Conservation (phyloP, 2,888 invertebrate genomes). For the Lissonota sp. region DNA sequence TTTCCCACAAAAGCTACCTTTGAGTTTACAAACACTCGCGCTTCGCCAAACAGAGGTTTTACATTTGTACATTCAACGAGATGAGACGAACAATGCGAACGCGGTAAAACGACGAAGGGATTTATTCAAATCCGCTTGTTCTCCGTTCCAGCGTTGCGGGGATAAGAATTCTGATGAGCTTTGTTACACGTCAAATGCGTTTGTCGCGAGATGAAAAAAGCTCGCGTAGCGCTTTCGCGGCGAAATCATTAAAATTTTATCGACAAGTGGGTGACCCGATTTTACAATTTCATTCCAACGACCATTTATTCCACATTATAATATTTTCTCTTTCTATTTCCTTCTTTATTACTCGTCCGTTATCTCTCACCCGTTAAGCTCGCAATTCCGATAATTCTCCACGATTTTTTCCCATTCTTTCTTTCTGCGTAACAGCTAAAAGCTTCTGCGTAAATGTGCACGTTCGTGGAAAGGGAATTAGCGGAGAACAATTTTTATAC, state of each 20-base stretch:
- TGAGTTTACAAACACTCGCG: no score
- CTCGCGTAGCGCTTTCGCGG: conserved; percentile 7
- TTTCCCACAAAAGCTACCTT: no score
- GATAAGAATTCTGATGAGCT: conserved; percentile 15
- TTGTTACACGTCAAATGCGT: conserved; percentile 1
- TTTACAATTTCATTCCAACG: conserved; percentile 17
- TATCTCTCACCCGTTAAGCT: background rate
- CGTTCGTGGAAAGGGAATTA: conserved; percentile 34
- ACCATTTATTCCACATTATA: conserved; percentile 16
- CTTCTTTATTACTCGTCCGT: conserved; percentile 13
- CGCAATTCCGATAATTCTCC: conserved; percentile 52
- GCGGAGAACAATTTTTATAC: conserved; percentile 43
- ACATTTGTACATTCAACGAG: no score
- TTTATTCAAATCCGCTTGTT: conserved; percentile 45
- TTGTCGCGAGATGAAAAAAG: no score
- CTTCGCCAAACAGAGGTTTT: no score
- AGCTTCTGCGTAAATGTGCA: conserved; percentile 50
- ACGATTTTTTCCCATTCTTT: background rate
- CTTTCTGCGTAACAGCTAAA: conserved; percentile 42
- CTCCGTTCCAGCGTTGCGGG: conserved; percentile 9
- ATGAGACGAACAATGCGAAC: no score
- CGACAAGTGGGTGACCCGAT: conserved; percentile 34
- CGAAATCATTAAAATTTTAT: conserved; percentile 34
- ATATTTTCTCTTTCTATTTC: conserved; percentile 5
- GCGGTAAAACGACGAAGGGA: conserved; percentile 12